phyloP scores from a whole-genome alignment of 2,797 vertebrate genomes.

The Schizothorax lantsangensis region DNA sequence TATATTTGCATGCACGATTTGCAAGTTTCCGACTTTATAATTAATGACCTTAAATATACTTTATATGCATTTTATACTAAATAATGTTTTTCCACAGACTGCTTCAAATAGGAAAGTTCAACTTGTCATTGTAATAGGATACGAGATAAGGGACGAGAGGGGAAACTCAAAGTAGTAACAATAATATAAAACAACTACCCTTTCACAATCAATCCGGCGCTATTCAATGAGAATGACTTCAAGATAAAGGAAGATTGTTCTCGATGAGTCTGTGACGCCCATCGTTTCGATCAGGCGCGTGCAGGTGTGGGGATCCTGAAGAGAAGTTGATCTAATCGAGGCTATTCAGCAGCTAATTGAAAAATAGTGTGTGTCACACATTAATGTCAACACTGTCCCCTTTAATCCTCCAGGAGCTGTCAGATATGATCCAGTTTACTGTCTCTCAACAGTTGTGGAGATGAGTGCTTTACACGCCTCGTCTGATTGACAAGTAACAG shows the following conservation, averaged over 20 bases:
- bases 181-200: neutral
- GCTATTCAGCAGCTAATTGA: slow-evolving; percentile 41
- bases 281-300: slow-evolving; percentile 13
- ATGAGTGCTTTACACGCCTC: slow-evolving; percentile 13
- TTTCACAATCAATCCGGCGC: neutral
- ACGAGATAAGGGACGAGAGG: neutral
- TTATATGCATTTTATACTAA: neutral
- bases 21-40: neutral
- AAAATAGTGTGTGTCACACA: slow-evolving; percentile 13
- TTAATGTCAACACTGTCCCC: slow-evolving; percentile 23
- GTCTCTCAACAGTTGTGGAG: slow-evolving; percentile 15
- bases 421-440: neutral
- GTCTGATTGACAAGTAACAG: neutral
- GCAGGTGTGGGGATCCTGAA: slow-evolving; percentile 33
- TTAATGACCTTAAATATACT: neutral
- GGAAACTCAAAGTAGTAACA: neutral
- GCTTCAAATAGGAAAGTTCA: neutral
- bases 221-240: neutral
- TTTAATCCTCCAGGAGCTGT: slow-evolving; percentile 19
- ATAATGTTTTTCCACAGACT: neutral
- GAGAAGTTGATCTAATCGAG: slow-evolving; percentile 50
- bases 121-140: neutral
- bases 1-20: neutral
- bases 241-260: slow-evolving; percentile 25
- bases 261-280: neutral